Percentiles rank a stretch among this genome's conserved stretches.
phyloP scores from a whole-genome alignment of 2,888 invertebrate genomes.

The Selenia dentaria region DNA sequence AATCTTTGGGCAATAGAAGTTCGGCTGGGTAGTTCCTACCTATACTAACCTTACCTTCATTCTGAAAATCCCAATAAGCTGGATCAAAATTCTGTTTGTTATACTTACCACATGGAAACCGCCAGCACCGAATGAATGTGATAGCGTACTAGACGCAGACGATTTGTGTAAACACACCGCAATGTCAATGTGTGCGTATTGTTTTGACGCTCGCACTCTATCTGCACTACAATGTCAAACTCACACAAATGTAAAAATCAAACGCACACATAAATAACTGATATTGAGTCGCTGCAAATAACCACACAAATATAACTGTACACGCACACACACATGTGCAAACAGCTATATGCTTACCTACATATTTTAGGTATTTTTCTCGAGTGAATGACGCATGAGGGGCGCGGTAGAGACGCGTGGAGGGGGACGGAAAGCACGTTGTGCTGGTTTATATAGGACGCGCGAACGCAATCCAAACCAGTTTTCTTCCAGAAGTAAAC shows the following conservation, averaged over 20 bases:
- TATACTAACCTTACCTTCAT: too few relatives aligned
- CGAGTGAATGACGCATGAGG: constrained; percentile 63
- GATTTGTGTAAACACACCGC: constrained; percentile 10
- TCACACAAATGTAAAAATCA: constrained; percentile 25
- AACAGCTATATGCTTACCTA: constrained; percentile 12
- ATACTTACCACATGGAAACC: too few relatives aligned
- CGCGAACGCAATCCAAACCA: constrained; percentile 59
- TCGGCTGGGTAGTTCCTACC: too few relatives aligned
- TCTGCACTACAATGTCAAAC: too few relatives aligned
- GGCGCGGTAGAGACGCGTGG: constrained; percentile 29
- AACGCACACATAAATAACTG: constrained; percentile 18
- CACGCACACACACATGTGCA: constrained; percentile 17
- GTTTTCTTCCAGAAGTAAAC: constrained; percentile 72
- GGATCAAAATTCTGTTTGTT: too few relatives aligned
- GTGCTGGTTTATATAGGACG: constrained; percentile 69
- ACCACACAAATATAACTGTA: too few relatives aligned
- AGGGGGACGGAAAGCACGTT: constrained; percentile 44
- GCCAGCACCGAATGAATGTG: too few relatives aligned
- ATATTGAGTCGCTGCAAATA: constrained; percentile 28
- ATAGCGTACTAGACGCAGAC: too few relatives aligned
- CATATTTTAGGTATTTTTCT: constrained; percentile 33
- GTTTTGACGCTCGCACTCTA: constrained; percentile 50
- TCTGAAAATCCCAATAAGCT: too few relatives aligned
- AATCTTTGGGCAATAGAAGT: too few relatives aligned
- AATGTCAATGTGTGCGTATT: constrained; percentile 30